These are phyloP conservation scores for Falco concolor DNA, from an alignment of 2,797 vertebrate genomes.

Conservation along the genomic window DNA sequence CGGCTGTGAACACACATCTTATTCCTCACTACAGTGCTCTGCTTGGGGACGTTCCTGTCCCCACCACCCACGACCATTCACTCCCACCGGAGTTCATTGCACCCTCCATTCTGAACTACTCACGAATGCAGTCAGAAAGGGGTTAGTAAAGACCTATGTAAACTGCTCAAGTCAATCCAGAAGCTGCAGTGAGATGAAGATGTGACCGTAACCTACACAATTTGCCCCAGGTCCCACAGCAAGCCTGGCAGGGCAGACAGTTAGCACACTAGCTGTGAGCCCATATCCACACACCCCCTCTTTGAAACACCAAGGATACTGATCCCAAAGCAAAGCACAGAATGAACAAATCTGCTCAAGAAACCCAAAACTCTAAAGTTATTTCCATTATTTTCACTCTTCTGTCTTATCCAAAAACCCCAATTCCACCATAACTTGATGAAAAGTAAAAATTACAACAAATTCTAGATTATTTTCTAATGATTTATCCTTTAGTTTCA, in stretches of 20 bases:
- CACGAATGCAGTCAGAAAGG: not conserved
- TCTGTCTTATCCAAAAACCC: not conserved
- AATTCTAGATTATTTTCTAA: not conserved
- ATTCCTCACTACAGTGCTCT: not conserved
- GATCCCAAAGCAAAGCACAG: not conserved
- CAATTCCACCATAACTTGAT: not conserved
- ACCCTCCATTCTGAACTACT: not conserved
- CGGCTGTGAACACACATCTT: not conserved
- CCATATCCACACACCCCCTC: not conserved
- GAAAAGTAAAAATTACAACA: not conserved
- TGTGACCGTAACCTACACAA: rapidly evolving
- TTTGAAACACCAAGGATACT: not conserved
- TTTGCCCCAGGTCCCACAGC: not conserved
- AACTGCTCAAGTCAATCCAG: not conserved
- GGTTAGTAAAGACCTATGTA: not conserved
- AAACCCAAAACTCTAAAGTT: not conserved
- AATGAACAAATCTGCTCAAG: not conserved
- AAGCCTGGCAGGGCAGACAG: not conserved
- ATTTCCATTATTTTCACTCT: not conserved
- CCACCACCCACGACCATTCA: not conserved
- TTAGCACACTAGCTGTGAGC: not conserved
- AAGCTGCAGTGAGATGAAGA: not conserved
- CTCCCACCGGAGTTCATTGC: not conserved
- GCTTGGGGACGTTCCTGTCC: not conserved
- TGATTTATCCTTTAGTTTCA: not conserved